Percentiles rank a stretch among this genome's conserved stretches.
These are phyloP conservation scores for Mus pahari DNA, from an alignment of 2,113 vertebrate species.

Conservation along the genomic window DNA sequence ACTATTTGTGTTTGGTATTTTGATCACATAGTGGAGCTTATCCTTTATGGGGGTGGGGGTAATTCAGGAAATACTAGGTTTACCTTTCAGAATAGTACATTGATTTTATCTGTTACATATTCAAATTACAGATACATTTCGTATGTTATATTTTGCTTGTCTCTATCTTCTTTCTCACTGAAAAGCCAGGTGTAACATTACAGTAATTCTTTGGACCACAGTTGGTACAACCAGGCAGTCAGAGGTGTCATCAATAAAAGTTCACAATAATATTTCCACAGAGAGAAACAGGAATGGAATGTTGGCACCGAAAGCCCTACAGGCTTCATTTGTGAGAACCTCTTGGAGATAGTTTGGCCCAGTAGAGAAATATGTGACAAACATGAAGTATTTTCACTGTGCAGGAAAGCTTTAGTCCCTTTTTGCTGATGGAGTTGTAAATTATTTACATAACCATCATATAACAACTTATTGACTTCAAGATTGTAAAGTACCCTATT, in stretches of 20 bases:
- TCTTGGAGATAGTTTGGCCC: neutral
- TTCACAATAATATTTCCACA: neutral
- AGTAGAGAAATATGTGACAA: neutral
- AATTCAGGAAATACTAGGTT: neutral
- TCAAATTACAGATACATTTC: accelerated
- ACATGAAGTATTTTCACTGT: conserved; percentile 23
- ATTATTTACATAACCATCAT: conserved; percentile 85
- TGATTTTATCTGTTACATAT: neutral
- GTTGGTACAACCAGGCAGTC: neutral
- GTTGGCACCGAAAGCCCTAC: neutral
- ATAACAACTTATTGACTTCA: conserved; percentile 85
- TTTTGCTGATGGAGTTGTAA: conserved; percentile 76
- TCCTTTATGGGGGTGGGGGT: neutral
- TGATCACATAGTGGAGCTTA: neutral
- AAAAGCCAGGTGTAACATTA: neutral
- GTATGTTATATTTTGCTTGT: neutral
- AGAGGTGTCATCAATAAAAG: neutral
- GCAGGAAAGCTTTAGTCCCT: conserved; percentile 62
- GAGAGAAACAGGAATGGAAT: neutral
- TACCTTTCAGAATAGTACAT: neutral
- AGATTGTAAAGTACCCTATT: conserved; percentile 84
- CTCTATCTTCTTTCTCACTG: neutral
- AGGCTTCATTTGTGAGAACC: neutral
- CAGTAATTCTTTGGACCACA: neutral
- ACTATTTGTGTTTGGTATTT: neutral